Evolutionary conservation across 2,888 invertebrate genomes (phyloP), one percentile per base, ranked within the genome.

Genomic region (Kryphioiulus occultus): DNA sequence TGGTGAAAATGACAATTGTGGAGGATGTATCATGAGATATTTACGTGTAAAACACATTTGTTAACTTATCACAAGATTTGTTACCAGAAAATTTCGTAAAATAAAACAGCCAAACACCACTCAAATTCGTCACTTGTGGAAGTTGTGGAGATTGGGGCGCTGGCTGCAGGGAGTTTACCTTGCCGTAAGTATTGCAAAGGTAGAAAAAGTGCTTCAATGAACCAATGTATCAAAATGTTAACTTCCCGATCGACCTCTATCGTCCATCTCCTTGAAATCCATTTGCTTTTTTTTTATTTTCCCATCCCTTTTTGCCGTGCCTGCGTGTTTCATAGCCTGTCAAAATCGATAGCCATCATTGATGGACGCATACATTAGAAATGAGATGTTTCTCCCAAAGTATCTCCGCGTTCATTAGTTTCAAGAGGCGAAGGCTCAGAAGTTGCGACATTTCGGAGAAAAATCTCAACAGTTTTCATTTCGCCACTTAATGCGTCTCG

Each of bases 351-450:
- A 68, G 68, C 22, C 68, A 68, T 68, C 68, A 68, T 26, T 68
- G 68, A 68, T 68, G 68, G 68, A 68, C 68, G 68, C n/a, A 68
- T 68, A 68, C 68, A 68, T 68, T 68, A 68, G 68, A 68, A 68
- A 68, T 68, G 68, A 68, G 68, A 68, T 68, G 68, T 68, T 22
- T 68, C 26, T 68, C 68, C 47, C 68, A 26, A 68, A 68, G n/a
- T 68, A 68, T 68, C 26, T 68, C 68, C 68, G n/a, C 26, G 68
- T 68, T 68, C 68, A 68, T 68, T 68, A 68, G 68, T 68, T 68
- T 68, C n/a, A 68, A 68, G 68, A 68, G 68, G 22, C 22, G 26
- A 26, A 26, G 68, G 26, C 68, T 68, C 68, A 68, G 68, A 68
- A 26, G 68, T 22, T 68, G 68, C 68, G 68, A 68, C 68, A 68